Evolutionary conservation across 2,888 invertebrate species (phyloP).

Genomic region (Protophormia terraenovae): DNA sequence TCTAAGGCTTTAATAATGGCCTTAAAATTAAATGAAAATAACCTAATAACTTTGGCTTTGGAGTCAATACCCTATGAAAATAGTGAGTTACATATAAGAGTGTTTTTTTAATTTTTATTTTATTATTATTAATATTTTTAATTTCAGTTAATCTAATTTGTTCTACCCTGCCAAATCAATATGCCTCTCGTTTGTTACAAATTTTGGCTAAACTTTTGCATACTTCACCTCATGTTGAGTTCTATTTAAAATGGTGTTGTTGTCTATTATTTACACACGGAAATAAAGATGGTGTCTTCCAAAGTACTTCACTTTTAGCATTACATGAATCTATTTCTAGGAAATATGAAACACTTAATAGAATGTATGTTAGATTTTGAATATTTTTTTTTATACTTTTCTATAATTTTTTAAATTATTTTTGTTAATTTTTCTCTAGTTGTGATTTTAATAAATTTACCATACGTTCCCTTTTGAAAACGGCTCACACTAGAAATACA

Average conservation of each 20-base stretch:
- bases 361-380: slow-evolving; percentile 87
- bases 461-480: slow-evolving; percentile 85
- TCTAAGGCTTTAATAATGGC: slow-evolving; percentile 91
- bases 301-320: slow-evolving; percentile 85
- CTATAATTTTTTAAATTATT: slow-evolving; percentile 18
- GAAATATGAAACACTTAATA: slow-evolving; percentile 90
- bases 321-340: slow-evolving; percentile 90
- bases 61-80: slow-evolving; percentile 90
- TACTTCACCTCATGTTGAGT: slow-evolving; percentile 91
- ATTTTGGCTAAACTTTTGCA: slow-evolving; percentile 89
- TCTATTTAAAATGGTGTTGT: slow-evolving; percentile 91
- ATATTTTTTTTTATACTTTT: neutral
- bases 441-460: slow-evolving; percentile 95
- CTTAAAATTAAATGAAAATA: slow-evolving; percentile 91
- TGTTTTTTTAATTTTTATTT: neutral
- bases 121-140: neutral
- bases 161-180: slow-evolving; percentile 86
- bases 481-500: slow-evolving; percentile 76
- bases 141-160: slow-evolving; percentile 88
- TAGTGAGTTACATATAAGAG: slow-evolving; percentile 82
- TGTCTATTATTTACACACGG: slow-evolving; percentile 86
- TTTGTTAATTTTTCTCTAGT: slow-evolving; percentile 82
- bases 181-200: slow-evolving; percentile 87
- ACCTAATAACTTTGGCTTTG: slow-evolving; percentile 89
- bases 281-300: slow-evolving; percentile 83